Conservation (phyloP, 2,797 vertebrate genomes). For the Pelochelys cantorii region DNA sequence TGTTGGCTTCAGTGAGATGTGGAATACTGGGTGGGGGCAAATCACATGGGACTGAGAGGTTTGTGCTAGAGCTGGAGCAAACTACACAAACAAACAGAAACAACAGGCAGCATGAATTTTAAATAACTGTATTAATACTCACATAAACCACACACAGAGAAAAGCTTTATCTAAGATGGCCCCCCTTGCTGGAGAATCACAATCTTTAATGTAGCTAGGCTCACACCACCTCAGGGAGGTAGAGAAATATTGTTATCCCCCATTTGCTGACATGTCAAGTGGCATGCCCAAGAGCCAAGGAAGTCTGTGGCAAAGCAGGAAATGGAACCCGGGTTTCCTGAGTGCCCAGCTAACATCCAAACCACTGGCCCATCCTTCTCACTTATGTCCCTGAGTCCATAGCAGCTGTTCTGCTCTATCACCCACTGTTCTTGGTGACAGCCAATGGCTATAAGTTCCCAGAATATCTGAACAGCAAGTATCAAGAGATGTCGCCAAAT, state of each 20-base stretch:
- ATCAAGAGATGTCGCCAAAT: not conserved
- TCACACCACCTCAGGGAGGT: not conserved
- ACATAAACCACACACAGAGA: slow-evolving; percentile 5
- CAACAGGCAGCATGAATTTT: slow-evolving; percentile 4
- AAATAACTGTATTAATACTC: slow-evolving; percentile 59
- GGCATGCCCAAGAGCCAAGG: not conserved
- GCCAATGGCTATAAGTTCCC: fast-evolving
- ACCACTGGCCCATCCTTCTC: not conserved
- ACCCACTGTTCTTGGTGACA: fast-evolving
- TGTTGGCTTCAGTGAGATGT: not conserved
- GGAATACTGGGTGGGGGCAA: not conserved
- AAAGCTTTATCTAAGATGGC: not conserved
- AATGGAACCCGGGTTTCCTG: not conserved
- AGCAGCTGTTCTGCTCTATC: slow-evolving; percentile 15
- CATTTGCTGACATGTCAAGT: not conserved
- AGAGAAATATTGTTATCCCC: not conserved
- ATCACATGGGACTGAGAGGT: not conserved
- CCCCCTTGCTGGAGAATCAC: not conserved
- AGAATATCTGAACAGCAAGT: not conserved
- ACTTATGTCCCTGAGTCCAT: not conserved
- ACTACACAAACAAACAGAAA: slow-evolving; percentile 30
- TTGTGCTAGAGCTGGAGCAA: not conserved
- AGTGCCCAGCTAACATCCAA: not conserved
- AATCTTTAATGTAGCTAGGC: not conserved
- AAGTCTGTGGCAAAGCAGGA: not conserved